These are phyloP conservation scores for Pantherophis alleghaniensis DNA, from an alignment of 2,797 vertebrate genomes.

Conservation along the genomic window DNA sequence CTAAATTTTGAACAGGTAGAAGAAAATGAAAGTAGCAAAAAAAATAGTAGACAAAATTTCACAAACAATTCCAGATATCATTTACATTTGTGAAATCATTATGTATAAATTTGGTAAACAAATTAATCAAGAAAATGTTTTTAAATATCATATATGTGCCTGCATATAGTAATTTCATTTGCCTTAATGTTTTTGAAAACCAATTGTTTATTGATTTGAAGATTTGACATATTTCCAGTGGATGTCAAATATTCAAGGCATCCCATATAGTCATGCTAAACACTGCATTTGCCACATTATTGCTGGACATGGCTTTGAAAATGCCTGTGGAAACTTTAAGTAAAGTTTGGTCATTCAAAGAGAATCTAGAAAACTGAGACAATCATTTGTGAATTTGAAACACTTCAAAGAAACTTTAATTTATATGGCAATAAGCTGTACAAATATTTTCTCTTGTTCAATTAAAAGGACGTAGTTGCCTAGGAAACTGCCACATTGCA, in stretches of 20 bases:
- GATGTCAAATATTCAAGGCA: not conserved
- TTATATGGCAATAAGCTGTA: slow-evolving; percentile 66
- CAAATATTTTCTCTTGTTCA: slow-evolving; percentile 67
- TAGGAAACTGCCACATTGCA: slow-evolving; percentile 51
- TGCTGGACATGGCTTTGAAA: not conserved
- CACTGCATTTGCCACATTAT: not conserved
- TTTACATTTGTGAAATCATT: not conserved
- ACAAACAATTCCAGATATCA: not conserved
- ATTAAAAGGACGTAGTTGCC: slow-evolving; percentile 65
- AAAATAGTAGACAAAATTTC: not conserved
- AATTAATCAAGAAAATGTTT: not conserved
- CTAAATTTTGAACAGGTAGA: not conserved
- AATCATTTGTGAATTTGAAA: slow-evolving; percentile 57
- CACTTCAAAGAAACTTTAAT: slow-evolving; percentile 63
- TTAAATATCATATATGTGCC: not conserved
- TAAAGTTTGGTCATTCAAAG: slow-evolving; percentile 42
- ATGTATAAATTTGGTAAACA: not conserved
- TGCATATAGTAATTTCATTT: not conserved
- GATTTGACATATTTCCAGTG: not conserved
- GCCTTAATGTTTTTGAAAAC: not conserved
- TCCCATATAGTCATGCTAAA: not conserved
- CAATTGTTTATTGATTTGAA: not conserved
- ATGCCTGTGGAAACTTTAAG: slow-evolving; percentile 16
- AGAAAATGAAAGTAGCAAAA: not conserved
- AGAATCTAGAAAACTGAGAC: slow-evolving; percentile 55